Conservation (phyloP, 2,797 vertebrate genomes). For the Gastrophryne carolinensis region DNA sequence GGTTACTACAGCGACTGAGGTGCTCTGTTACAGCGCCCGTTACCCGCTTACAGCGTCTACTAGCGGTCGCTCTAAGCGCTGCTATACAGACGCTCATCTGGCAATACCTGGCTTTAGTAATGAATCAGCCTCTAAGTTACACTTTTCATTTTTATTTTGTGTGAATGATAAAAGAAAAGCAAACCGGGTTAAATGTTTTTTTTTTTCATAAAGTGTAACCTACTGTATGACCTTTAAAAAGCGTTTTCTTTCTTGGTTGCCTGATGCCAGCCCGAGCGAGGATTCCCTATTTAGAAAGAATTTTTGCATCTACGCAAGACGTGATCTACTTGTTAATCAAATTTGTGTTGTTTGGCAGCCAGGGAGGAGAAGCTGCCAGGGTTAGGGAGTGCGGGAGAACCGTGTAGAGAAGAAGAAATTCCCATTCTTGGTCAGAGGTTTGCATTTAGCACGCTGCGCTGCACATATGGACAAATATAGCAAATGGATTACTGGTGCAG, state of each 20-base stretch:
- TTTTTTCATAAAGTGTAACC: too few species aligned
- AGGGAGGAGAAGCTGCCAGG: conserved; percentile 1
- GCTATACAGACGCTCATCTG: too few species aligned
- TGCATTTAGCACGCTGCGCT: background rate
- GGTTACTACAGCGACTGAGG: too few species aligned
- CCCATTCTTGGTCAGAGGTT: conserved; percentile 18
- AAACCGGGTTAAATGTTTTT: too few species aligned
- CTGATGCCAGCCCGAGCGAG: background rate
- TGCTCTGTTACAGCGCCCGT: too few species aligned
- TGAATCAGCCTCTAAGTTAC: too few species aligned
- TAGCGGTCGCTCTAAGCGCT: too few species aligned
- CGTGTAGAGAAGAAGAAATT: conserved; percentile 11
- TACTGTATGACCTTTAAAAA: too few species aligned
- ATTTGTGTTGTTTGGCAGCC: conserved; percentile 22
- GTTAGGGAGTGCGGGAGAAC: background rate
- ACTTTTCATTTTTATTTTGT: too few species aligned
- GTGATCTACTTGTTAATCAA: conserved; percentile 33
- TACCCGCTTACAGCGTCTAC: too few species aligned
- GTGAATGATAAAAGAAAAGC: too few species aligned
- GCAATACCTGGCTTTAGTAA: too few species aligned
- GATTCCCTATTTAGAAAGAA: background rate
- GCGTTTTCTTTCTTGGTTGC: background rate
- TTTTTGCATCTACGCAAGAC: conserved; percentile 22
- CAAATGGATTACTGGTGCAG: background rate
- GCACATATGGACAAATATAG: background rate